phyloP scores from a whole-genome alignment of 2,888 invertebrate species.

The Drosophila ustulata region DNA sequence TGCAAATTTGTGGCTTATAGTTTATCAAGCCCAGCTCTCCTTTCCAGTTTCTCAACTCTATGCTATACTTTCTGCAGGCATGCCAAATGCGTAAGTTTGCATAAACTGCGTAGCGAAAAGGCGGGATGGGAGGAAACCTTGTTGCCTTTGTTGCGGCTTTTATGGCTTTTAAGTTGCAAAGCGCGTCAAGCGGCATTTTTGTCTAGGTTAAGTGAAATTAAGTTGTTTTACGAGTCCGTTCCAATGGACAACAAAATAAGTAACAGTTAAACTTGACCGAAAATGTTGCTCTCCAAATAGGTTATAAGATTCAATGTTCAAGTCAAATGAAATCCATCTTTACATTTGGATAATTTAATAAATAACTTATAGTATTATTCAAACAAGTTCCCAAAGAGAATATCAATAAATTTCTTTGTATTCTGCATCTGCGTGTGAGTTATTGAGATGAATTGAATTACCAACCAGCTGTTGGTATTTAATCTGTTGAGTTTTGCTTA shows the following conservation, averaged over 20 bases:
- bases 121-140: not conserved
- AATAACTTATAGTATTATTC: too few species aligned
- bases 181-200: slow-evolving; percentile 51
- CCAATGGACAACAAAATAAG: not conserved
- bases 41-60: not conserved
- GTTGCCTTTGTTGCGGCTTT: slow-evolving; percentile 65
- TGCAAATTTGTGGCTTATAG: slow-evolving; percentile 80
- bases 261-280: not conserved
- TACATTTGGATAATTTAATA: too few species aligned
- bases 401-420: too few species aligned
- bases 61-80: slow-evolving; percentile 18
- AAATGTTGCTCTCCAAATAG: not conserved
- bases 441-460: not conserved
- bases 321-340: not conserved
- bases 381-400: too few species aligned
- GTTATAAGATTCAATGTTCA: not conserved
- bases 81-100: slow-evolving; percentile 74
- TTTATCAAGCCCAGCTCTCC: slow-evolving; percentile 68
- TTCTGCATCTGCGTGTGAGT: not conserved
- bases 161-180: slow-evolving; percentile 58
- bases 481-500: not conserved
- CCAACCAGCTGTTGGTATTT: not conserved
- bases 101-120: slow-evolving; percentile 66
- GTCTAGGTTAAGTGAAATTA: slow-evolving; percentile 49
- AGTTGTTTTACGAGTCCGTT: slow-evolving; percentile 32